Evolutionary conservation across 2,797 vertebrate species (phyloP), one percentile per base, ranked within the genome.

Genomic region (Sitta carolinensis): DNA sequence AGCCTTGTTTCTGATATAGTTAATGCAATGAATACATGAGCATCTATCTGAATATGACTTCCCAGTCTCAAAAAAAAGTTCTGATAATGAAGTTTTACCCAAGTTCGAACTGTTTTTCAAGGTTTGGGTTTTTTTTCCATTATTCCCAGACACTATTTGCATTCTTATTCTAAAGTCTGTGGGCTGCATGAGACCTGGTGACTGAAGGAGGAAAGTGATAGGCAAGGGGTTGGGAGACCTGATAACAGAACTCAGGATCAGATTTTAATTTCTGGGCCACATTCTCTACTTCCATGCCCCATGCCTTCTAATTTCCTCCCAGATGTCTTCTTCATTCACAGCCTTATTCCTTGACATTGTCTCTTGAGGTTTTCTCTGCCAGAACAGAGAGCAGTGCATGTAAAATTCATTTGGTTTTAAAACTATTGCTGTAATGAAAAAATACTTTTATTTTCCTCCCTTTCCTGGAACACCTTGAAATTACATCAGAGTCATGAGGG

Each of bases 331-430:
- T 43, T 67, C 59, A 76, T 69, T 93, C 57, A 36, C 57, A 63
- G 29, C 19, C n/a, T 40, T n/a, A 10, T 59, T 91, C 57, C 29
- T 68, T 62, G 19, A 81, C 18, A 29, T 84, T 3, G 0, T 32
- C 16, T 68, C 62, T 54, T 55, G 55, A 72, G 29, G 7, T 34
- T 69, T 86, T 51, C 61, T 75, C 30, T 76, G 27, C 18, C 59
- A 68, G 51, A 75, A 51, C 1, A 22, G 69, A 79, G 8, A 78
- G 3, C 6, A 29, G 17, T 10, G 8, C 29, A 21, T 36, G 4
- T 27, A 68, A 64, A 34, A 84, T 66, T 73, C 12, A 75, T 84
- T 61, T 90, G 21, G 7, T 87, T n/a, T 93, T 81, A 64, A 81
- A 90, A 73, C 10, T 43, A 48, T 25, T 59, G 11, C 13, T 78